Base-by-base conservation (phyloP, 1,140 invertebrate genomes). In the Drosophila parabipectinata region DNA sequence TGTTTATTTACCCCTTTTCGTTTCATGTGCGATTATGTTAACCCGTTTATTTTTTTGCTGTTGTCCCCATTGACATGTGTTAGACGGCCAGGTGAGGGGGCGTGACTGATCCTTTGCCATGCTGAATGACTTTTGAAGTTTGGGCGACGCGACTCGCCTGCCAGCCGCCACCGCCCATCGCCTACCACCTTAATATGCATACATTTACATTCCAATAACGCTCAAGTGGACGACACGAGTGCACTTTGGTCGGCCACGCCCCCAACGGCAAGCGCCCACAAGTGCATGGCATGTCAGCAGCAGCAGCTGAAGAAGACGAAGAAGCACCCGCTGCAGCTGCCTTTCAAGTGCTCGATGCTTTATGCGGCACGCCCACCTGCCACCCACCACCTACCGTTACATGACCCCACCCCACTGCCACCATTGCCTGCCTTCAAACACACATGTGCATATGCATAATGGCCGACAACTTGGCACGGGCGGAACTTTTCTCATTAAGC, bases 191-290 rank as follows among this genome's bases (percentile, higher is more conserved):
- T 84, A 77, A 88, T 77, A 64, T 88, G 79, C 84, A 88, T 88
- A 80, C 84, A 88, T 88, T 88, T 88, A 80, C 84, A 88, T 88
- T 88, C 84, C 84, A 88, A 88, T 88, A 88, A 88, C 79, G 84
- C 84, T 88, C 68, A 89, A 88, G 84, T 88, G 84, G 84, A 73
- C 76, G 84, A 54, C 80, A 81, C 61, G 51, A 88, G 84, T 80
- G 84, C 79, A 89, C 84, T 88, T 41, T 63, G 84, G 58, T 52
- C 66, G 68, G 30, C 66, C 62, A 63, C 72, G 67, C 57, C 71
- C 58, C 37, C 58, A n/a, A 12, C 32, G 37, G 21, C 63, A 44
- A 48, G 44, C 51, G 34, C 69, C 57, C 57, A 69, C 69, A 69
- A 88, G 83, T 87, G 79, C 62, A 73, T 87, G 39, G 83, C 62